phyloP scores from a whole-genome alignment of 2,888 invertebrate species.

The Spicauda simplicius region DNA sequence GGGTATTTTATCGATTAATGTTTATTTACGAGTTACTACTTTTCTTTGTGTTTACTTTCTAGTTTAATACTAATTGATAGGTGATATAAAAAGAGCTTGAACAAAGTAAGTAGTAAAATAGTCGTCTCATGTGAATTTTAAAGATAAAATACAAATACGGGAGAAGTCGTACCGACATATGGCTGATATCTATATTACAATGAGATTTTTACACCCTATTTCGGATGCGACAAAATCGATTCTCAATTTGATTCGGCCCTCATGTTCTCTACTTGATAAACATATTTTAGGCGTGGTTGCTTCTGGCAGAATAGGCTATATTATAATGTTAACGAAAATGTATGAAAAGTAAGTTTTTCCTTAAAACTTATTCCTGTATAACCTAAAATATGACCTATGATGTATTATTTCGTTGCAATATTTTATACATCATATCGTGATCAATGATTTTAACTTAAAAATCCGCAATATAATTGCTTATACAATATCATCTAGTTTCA shows the following conservation, averaged over 20 bases:
- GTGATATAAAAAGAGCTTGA: not conserved
- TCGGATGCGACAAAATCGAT: constrained; percentile 82
- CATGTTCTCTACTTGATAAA: constrained; percentile 66
- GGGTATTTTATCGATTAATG: constrained; percentile 39
- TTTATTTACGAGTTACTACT: constrained; percentile 37
- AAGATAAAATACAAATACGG: not conserved
- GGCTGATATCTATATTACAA: constrained; percentile 78
- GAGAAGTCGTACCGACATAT: constrained; percentile 62
- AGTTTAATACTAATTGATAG: not conserved
- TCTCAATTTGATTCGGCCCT: constrained; percentile 80
- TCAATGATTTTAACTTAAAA: too few relatives aligned
- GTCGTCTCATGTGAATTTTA: not conserved
- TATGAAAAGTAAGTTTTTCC: not conserved
- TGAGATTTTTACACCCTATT: constrained; percentile 80
- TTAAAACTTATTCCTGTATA: not conserved
- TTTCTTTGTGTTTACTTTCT: not conserved
- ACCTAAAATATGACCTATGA: too few relatives aligned
- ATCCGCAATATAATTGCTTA: too few relatives aligned
- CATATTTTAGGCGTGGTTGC: constrained; percentile 44
- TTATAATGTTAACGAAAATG: not conserved
- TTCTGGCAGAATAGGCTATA: not conserved
- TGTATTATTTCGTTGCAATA: too few relatives aligned
- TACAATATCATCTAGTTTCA: too few relatives aligned
- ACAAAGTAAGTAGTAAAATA: not conserved
- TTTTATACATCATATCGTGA: too few relatives aligned